Conservation (phyloP, 2,113 vertebrate genomes). For the Pygoscelis adeliae region DNA sequence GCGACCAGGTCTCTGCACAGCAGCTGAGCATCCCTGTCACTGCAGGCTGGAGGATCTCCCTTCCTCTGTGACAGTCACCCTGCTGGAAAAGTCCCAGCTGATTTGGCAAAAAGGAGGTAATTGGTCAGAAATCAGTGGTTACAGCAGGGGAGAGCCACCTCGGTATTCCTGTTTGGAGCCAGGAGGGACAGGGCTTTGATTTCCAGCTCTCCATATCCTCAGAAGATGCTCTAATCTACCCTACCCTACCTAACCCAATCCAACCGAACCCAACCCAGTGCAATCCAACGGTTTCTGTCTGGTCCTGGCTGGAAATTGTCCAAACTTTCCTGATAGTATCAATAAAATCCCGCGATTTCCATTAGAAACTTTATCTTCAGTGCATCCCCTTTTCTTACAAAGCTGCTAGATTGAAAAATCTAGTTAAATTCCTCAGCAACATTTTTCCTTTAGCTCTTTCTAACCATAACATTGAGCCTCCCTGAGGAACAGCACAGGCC, state of each 20-base stretch:
- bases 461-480: not conserved
- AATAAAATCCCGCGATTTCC: rapidly evolving
- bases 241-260: not conserved
- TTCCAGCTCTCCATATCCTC: not conserved
- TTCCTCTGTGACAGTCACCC: not conserved
- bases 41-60: not conserved
- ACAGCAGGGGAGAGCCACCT: rapidly evolving
- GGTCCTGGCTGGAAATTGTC: not conserved
- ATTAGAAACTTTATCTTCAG: not conserved
- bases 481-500: not conserved
- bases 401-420: not conserved
- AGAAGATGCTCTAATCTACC: not conserved
- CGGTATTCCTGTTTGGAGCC: not conserved
- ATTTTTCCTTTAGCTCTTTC: not conserved
- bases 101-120: not conserved
- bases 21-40: not conserved
- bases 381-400: not conserved
- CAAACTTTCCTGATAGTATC: not conserved
- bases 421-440: not conserved
- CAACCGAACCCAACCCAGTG: not conserved
- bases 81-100: not conserved
- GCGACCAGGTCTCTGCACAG: not conserved
- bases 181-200: not conserved
- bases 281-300: not conserved
- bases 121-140: not conserved